Base-by-base conservation (phyloP, 2,888 invertebrate species). In the Ischnura elegans region DNA sequence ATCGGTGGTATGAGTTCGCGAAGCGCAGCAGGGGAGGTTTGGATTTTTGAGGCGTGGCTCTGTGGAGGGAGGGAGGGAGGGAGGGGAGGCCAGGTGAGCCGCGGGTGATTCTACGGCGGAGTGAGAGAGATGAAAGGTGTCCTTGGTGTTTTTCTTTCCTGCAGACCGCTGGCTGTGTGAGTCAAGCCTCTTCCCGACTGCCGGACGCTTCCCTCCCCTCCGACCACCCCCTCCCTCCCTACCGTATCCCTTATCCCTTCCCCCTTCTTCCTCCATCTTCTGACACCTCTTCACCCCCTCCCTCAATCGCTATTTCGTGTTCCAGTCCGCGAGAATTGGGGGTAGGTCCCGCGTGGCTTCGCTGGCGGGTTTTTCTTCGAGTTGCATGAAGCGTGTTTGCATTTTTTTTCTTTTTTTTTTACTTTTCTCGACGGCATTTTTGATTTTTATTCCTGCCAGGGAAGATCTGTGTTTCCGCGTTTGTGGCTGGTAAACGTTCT, bases 361-460 rank as follows among this genome's bases (percentile, higher is more conserved):
- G 90, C 61, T 61, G 90, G 66, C 61, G 87, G n/a, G n/a, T n/a
- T n/a, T n/a, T n/a, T n/a, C n/a, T n/a, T 87, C 43, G 90, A 66
- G n/a, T 5, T 43, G 61, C 42, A 66, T 66, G 55, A 43, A 21
- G 36, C 90, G 19, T 29, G n/a, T 66, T 66, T 66, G 6, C 29
- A 0, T 6, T 66, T 66, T 13, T 29, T 76, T 10, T 16, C 76
- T 1, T n/a, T 36, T n/a, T 1, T 16, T 8, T 10, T 10, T n/a
- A n/a, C n/a, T 36, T 36, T 36, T 36, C 16, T 13, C 13, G 8
- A 13, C 66, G 8, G 10, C 6, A 0, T 76, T 13, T 76, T 13
- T 5, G 51, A 51, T 13, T 51, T 51, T 51, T 51, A 19, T 51
- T 10, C 4, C 13, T 19, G 51, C 51, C 51, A n/a, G n/a, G n/a